Conservation (phyloP, 2,113 vertebrate species). For the Callipepla californica region DNA sequence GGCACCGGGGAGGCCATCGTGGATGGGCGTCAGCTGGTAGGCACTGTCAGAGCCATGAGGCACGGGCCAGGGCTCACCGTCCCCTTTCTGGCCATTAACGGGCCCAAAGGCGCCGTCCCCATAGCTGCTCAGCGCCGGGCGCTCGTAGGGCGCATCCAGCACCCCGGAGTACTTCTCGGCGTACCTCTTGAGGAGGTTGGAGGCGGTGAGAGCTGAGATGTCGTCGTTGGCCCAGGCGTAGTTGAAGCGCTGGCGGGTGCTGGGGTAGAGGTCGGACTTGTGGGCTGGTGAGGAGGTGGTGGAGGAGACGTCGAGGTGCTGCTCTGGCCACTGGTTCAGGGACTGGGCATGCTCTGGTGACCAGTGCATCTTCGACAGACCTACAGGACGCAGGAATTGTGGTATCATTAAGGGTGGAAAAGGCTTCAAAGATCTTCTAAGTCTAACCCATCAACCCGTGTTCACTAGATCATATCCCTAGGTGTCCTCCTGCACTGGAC, state of each 20-base stretch:
- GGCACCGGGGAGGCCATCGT: slow-evolving; percentile 84
- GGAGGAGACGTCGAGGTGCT: slow-evolving; percentile 97
- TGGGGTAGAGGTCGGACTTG: slow-evolving; percentile 89
- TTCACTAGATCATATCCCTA: neutral
- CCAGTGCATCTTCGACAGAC: slow-evolving; percentile 98
- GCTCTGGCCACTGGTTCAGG: slow-evolving; percentile 98
- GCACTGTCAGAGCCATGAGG: slow-evolving; percentile 82
- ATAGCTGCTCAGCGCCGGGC: slow-evolving; percentile 80
- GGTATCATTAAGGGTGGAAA: neutral
- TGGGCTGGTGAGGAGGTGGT: slow-evolving; percentile 95
- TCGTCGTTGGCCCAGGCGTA: slow-evolving; percentile 98
- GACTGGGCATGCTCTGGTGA: slow-evolving; percentile 99
- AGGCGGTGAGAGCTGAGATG: slow-evolving; percentile 95
- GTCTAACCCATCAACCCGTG: neutral
- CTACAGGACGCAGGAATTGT: neutral
- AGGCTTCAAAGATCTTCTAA: neutral
- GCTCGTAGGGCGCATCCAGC: slow-evolving; percentile 91
- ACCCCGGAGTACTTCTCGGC: slow-evolving; percentile 96
- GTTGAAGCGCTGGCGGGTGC: slow-evolving; percentile 86
- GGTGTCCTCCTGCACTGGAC: rapidly evolving
- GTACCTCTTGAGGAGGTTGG: slow-evolving; percentile 96
- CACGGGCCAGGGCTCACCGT: slow-evolving; percentile 90
- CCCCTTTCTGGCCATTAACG: slow-evolving; percentile 88
- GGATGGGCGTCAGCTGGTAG: slow-evolving; percentile 85
- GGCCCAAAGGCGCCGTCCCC: slow-evolving; percentile 85